Conservation (phyloP, 2,888 invertebrate species). For the Rambutsinella grinnellia region DNA sequence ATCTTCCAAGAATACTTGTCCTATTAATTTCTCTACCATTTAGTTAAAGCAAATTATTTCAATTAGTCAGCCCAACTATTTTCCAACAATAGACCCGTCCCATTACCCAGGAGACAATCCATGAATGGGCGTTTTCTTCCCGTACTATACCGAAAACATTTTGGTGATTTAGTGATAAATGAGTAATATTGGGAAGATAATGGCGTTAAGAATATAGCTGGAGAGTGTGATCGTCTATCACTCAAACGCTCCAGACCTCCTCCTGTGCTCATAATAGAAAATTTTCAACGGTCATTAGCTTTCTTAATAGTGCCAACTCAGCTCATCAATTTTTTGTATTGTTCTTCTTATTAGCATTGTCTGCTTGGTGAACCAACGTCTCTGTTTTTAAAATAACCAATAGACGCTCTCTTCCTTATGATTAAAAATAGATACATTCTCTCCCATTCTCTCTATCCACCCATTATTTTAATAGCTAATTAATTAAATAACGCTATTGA, state of each 20-base stretch:
- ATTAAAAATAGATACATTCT: background rate
- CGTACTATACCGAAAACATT: background rate
- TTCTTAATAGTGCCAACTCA: conserved; percentile 31
- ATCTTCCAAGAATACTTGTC: background rate
- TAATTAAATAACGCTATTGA: background rate
- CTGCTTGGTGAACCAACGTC: no score
- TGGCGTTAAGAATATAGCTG: no score
- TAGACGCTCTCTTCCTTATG: no score
- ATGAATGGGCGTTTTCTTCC: background rate
- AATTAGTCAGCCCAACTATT: background rate
- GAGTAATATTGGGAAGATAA: background rate
- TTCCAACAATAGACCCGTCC: background rate
- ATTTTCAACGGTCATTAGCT: conserved; percentile 45
- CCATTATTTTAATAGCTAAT: background rate
- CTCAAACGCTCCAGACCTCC: conserved; percentile 9
- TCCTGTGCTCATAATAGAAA: conserved; percentile 32
- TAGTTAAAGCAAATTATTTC: background rate
- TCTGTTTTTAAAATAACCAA: no score
- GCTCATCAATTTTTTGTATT: conserved; percentile 20
- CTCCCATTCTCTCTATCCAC: background rate
- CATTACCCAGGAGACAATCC: background rate
- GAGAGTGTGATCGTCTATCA: background rate
- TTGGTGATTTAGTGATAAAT: background rate
- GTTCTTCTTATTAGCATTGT: conserved; percentile 23
- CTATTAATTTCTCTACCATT: background rate